Percentiles rank a stretch among this genome's conserved stretches.
Conservation (phyloP, 1,140 invertebrate genomes). For the Panagrolaimus sp. region DNA sequence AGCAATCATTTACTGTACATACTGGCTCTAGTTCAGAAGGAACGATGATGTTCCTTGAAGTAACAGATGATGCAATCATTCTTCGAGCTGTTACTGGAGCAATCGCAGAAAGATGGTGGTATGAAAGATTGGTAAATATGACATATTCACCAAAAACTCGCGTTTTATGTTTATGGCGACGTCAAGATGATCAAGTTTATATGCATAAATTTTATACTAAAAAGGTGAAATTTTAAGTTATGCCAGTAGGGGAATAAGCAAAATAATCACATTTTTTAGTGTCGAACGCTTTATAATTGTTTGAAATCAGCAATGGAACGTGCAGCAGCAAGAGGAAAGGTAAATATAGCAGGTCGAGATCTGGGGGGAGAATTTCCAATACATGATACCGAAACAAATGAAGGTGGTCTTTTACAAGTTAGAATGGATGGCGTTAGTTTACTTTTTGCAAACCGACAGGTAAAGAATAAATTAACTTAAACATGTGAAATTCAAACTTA, state of each 20-base stretch:
- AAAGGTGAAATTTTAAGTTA: constrained; percentile 67
- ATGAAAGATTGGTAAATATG: constrained; percentile 92
- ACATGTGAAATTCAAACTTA: constrained; percentile 1
- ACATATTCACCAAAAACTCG: constrained; percentile 97
- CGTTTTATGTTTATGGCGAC: constrained; percentile 84
- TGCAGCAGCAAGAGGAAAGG: constrained; percentile 74
- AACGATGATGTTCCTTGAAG: constrained; percentile 91
- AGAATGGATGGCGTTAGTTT: constrained; percentile 98
- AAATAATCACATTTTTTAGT: too few relatives aligned
- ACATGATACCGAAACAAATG: constrained; percentile 87
- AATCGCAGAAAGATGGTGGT: constrained; percentile 96
- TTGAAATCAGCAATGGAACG: constrained; percentile 98
- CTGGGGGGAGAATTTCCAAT: constrained; percentile 97
- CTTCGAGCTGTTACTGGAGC: constrained; percentile 83
- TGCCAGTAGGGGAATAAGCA: background rate
- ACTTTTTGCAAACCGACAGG: constrained; percentile 97
- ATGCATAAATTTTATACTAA: constrained; percentile 98
- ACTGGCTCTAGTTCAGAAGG: constrained; percentile 79
- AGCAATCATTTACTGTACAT: constrained; percentile 95
- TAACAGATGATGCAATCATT: constrained; percentile 88
- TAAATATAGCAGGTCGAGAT: constrained; percentile 63
- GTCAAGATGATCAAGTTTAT: constrained; percentile 65
- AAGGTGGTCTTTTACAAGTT: constrained; percentile 93
- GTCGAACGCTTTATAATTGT: constrained; percentile 93
- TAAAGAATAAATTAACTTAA: too few relatives aligned